Percentiles rank a stretch among this genome's conserved stretches.
phyloP scores from a whole-genome alignment of 2,888 invertebrate genomes.

The Criorhina ranunculi region DNA sequence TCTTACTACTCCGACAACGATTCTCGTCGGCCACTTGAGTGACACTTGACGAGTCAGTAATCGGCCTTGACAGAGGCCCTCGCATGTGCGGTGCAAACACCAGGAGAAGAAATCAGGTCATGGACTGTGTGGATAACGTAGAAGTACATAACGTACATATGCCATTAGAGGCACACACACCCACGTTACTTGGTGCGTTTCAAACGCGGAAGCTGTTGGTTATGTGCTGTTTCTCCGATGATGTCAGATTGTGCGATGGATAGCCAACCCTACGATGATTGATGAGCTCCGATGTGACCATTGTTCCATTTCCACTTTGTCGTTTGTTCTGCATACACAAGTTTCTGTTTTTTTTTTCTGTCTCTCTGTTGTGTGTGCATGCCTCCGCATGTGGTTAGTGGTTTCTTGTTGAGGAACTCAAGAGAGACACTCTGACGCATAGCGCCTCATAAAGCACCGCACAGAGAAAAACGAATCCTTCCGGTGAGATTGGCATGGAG shows the following conservation, averaged over 20 bases:
- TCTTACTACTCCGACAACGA: too few relatives aligned
- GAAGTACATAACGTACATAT: too few relatives aligned
- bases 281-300: constrained; percentile 70
- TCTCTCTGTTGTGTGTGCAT: constrained; percentile 1
- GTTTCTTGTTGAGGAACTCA: constrained; percentile 51
- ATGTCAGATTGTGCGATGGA: constrained; percentile 73
- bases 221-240: constrained; percentile 58
- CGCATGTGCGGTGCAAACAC: constrained; percentile 3
- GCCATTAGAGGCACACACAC: constrained; percentile 28
- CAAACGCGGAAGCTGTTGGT: constrained; percentile 64
- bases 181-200: constrained; percentile 17
- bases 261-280: constrained; percentile 69
- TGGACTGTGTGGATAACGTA: constrained; percentile 42
- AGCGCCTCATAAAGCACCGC: constrained; percentile 67
- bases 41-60: constrained; percentile 71
- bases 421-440: constrained; percentile 68
- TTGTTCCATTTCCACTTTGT: constrained; percentile 68
- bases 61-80: constrained; percentile 70
- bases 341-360: constrained; percentile 2
- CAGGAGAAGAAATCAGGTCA: constrained; percentile 60
- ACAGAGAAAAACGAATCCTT: constrained; percentile 60
- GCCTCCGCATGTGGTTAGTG: constrained; percentile 39
- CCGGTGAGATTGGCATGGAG: constrained; percentile 68
- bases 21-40: constrained; percentile 38
- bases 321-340: constrained; percentile 41